A percentile compares a stretch with the other conserved stretches of the same genome.
Evolutionary conservation across 2,888 invertebrate genomes (phyloP).

Genomic region (Acleris holmiana): DNA sequence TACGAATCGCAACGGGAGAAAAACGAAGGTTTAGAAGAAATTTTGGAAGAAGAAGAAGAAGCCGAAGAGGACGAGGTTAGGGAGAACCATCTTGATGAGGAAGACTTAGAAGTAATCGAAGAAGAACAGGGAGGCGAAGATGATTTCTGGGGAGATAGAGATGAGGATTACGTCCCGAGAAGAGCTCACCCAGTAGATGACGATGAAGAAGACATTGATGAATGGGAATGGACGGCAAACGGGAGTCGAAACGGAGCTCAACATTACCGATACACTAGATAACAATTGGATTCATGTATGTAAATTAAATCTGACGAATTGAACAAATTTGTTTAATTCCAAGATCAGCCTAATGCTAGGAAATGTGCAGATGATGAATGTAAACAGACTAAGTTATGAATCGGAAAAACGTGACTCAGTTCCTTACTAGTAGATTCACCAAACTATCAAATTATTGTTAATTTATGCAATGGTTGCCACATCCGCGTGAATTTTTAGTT

Average conservation of each 20-base stretch:
- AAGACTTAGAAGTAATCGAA: slow-evolving; percentile 46
- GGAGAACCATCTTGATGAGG: slow-evolving; percentile 72
- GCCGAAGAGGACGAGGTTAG: slow-evolving; percentile 53
- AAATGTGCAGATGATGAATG: slow-evolving; percentile 2
- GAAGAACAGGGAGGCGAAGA: slow-evolving; percentile 63
- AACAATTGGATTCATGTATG: slow-evolving; percentile 56
- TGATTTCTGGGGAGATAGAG: slow-evolving; percentile 64
- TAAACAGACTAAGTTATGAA: neutral
- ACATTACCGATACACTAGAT: slow-evolving; percentile 71
- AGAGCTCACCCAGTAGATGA: slow-evolving; percentile 56
- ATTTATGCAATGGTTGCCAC: neutral
- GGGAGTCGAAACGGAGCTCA: slow-evolving; percentile 66
- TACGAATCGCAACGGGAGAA: slow-evolving; percentile 71
- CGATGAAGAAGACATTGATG: slow-evolving; percentile 70
- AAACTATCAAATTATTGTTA: too few relatives aligned
- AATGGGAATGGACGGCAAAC: slow-evolving; percentile 77
- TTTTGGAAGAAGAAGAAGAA: slow-evolving; percentile 71
- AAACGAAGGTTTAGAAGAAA: slow-evolving; percentile 68
- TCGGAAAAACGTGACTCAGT: slow-evolving; percentile 10
- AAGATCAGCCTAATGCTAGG: neutral
- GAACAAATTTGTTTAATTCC: slow-evolving; percentile 13
- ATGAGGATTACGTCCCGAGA: slow-evolving; percentile 51
- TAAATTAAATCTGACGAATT: slow-evolving; percentile 38
- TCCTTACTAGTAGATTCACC: neutral
- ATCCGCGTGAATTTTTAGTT: too few relatives aligned